Evolutionary conservation across 2,888 invertebrate species (phyloP).

Genomic region (Epinotia brunnichana): DNA sequence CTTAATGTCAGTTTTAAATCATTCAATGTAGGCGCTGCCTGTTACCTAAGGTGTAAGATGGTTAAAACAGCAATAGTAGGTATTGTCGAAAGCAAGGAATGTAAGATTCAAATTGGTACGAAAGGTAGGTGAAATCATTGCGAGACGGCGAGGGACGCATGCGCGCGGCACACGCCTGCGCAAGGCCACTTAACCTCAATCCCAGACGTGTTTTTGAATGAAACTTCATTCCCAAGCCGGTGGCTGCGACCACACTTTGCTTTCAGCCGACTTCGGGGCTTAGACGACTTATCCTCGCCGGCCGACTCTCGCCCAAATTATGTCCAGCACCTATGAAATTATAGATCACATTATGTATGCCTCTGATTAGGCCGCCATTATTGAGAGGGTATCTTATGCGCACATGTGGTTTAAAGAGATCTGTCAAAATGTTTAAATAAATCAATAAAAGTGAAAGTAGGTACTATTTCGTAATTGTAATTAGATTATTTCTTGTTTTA

Average conservation of each 20-base stretch:
- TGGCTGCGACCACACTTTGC: conserved; percentile 68
- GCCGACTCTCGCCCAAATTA: conserved; percentile 37
- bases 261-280: conserved; percentile 65
- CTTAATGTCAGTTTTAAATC: background rate
- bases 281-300: conserved; percentile 50
- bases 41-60: conserved; percentile 5
- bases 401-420: background rate
- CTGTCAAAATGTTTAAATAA: no score
- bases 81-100: conserved; percentile 26
- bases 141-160: conserved; percentile 63
- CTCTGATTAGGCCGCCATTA: background rate
- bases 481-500: background rate
- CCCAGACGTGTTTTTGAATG: conserved; percentile 81
- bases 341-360: conserved; percentile 8
- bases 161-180: conserved; percentile 75
- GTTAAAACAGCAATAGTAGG: conserved; percentile 19
- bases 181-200: conserved; percentile 78
- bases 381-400: background rate
- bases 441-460: background rate
- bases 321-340: conserved; percentile 31
- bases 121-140: conserved; percentile 80
- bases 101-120: conserved; percentile 67
- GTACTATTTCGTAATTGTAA: background rate
- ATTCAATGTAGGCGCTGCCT: background rate
- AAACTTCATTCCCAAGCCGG: conserved; percentile 73